Conservation (phyloP, 2,888 invertebrate species). For the Cybosia mesomella region DNA sequence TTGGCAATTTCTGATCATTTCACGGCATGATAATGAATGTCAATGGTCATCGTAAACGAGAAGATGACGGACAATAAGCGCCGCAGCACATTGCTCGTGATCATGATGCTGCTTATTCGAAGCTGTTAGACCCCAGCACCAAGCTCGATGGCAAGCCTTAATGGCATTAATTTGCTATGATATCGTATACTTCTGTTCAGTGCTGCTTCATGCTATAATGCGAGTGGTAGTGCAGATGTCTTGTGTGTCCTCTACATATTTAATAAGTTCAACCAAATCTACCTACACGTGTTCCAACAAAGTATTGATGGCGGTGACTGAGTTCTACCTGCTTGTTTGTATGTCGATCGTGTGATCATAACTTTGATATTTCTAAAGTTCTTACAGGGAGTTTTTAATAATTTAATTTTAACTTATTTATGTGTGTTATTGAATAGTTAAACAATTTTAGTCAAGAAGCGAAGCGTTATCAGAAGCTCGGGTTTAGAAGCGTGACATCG, state of each 20-base stretch:
- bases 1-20: conserved; percentile 54
- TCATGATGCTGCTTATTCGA: conserved; percentile 65
- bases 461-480: conserved; percentile 80
- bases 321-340: conserved; percentile 31
- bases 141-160: conserved; percentile 72
- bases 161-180: conserved; percentile 64
- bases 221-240: conserved; percentile 63
- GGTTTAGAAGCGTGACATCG: conserved; percentile 71
- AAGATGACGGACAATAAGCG: conserved; percentile 62
- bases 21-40: conserved; percentile 42
- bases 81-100: conserved; percentile 64
- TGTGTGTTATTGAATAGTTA: conserved; percentile 57
- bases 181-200: conserved; percentile 57
- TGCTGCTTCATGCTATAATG: conserved; percentile 78
- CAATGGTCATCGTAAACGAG: conserved; percentile 61
- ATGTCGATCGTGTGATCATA: conserved; percentile 19
- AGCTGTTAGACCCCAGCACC: conserved; percentile 72
- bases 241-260: conserved; percentile 38
- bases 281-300: conserved; percentile 31
- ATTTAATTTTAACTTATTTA: conserved; percentile 51
- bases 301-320: conserved; percentile 14
- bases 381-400: conserved; percentile 33
- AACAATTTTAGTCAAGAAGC: conserved; percentile 72
- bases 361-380: conserved; percentile 18
- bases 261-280: conserved; percentile 21